A percentile compares a stretch with the other conserved stretches of the same genome.
These are phyloP conservation scores for Clupea harengus DNA, from an alignment of 2,113 vertebrate genomes.

Conservation along the genomic window DNA sequence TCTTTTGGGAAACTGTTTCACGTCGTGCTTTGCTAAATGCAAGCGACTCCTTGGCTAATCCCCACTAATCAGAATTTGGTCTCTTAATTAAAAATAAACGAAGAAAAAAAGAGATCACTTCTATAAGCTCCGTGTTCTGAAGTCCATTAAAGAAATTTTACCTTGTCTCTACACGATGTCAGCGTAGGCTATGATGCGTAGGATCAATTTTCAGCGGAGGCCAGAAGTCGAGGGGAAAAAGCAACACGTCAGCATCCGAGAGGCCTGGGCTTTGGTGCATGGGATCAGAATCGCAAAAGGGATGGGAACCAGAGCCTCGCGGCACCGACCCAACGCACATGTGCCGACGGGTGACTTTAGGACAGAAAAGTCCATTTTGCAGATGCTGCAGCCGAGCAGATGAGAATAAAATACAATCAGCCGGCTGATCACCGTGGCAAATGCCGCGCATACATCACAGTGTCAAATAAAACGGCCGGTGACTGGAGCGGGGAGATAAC, in stretches of 20 bases:
- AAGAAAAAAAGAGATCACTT: not conserved
- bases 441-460: constrained; percentile 25
- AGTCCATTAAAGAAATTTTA: constrained; percentile 6
- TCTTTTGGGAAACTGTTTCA: not conserved
- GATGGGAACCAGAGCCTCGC: constrained; percentile 17
- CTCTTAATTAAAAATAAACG: not conserved
- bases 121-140: constrained; percentile 9
- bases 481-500: constrained; percentile 21
- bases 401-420: constrained; percentile 32
- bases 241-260: constrained; percentile 33
- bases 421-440: not conserved
- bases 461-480: constrained; percentile 2
- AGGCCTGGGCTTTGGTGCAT: constrained; percentile 24
- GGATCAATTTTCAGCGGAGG: constrained; percentile 36
- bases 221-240: not conserved
- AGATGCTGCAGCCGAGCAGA: not conserved
- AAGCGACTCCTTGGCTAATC: not conserved
- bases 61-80: not conserved
- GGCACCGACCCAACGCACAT: not conserved
- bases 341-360: not conserved
- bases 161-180: constrained; percentile 15
- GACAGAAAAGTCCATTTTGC: constrained; percentile 30
- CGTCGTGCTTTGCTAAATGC: not conserved
- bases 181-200: constrained; percentile 28
- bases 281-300: constrained; percentile 11